Evolutionary conservation across 2,797 vertebrate species (phyloP), one percentile per base, ranked within the genome.

Genomic region (Iguana delicatissima): DNA sequence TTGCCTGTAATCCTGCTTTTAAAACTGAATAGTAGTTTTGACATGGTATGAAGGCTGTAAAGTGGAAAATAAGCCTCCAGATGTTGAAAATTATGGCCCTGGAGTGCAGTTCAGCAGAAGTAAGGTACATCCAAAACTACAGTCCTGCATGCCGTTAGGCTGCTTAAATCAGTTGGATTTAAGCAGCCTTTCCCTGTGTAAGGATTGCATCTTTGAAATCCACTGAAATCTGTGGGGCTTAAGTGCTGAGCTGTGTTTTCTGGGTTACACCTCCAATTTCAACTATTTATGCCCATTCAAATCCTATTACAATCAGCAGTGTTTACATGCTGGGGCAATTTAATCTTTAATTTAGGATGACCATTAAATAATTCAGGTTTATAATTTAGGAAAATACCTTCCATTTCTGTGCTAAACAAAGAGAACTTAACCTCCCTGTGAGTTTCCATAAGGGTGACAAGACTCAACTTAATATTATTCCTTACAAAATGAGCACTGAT

Each of bases 121-220:
- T 55, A 87, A 77, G 73, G 80, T 83, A 87, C n/a, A 67, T 87
- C 57, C 52, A 72, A 79, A 26, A 24, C n/a, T 84, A 22, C 32
- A 74, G 62, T 77, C 73, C 57, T 89, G 42, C 55, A 67, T 77
- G 8, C 22, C 50, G n/a, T 79, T 79, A 84, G 35, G 12, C 26
- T 81, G 32, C 38, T 80, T 86, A 90, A 88, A 91, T 59, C 42
- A 84, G 42, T 89, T 72, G 55, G 79, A 82, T 90, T 87, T 84
- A 86, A 80, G 64, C 64, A 50, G 12, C 16, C 55, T 80, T 80
- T 38, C 35, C 69, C 50, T 80, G 79, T 74, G 77, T 59, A 24
- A 85, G 74, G 46, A 67, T 52, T 89, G 50, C 50, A 52, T 18
- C n/a, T 67, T 89, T 29, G 72, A 84, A 84, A 84, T 76, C 57